These are phyloP conservation scores for Acleris emargana DNA, from an alignment of 2,888 invertebrate genomes.

Conservation along the genomic window DNA sequence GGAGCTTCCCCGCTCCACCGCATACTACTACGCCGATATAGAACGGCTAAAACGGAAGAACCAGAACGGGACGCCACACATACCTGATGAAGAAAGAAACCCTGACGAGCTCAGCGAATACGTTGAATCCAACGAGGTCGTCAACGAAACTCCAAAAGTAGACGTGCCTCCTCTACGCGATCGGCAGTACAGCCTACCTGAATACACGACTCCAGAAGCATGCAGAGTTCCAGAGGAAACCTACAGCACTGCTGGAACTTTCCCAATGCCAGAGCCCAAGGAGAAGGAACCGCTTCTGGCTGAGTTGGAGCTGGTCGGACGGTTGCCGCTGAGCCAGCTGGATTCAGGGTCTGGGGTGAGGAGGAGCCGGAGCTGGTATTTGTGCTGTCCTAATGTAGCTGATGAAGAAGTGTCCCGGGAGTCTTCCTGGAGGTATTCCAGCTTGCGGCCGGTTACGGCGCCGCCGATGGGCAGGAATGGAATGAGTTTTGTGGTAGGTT, in stretches of 20 bases:
- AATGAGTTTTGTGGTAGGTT: conserved; percentile 51
- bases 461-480: conserved; percentile 67
- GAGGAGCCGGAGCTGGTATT: conserved; percentile 84
- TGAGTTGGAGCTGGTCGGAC: conserved; percentile 70
- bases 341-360: conserved; percentile 69
- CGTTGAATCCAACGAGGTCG: conserved; percentile 62
- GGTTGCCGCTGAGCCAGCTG: conserved; percentile 68
- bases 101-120: conserved; percentile 79
- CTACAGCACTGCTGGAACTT: conserved; percentile 77
- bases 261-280: conserved; percentile 77
- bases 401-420: conserved; percentile 73
- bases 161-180: conserved; percentile 70
- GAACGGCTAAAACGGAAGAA: conserved; percentile 80
- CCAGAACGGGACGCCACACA: conserved; percentile 37
- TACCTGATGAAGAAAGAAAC: conserved; percentile 49
- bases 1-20: conserved; percentile 84
- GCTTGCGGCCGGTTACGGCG: conserved; percentile 70
- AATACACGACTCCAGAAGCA: conserved; percentile 57
- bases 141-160: conserved; percentile 63
- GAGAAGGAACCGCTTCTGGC: conserved; percentile 74
- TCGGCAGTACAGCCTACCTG: conserved; percentile 62
- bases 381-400: conserved; percentile 80
- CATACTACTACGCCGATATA: conserved; percentile 83
- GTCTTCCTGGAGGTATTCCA: conserved; percentile 75
- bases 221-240: conserved; percentile 58